These are phyloP conservation scores for Polypterus senegalus DNA, from an alignment of 2,113 vertebrate species.

Conservation along the genomic window DNA sequence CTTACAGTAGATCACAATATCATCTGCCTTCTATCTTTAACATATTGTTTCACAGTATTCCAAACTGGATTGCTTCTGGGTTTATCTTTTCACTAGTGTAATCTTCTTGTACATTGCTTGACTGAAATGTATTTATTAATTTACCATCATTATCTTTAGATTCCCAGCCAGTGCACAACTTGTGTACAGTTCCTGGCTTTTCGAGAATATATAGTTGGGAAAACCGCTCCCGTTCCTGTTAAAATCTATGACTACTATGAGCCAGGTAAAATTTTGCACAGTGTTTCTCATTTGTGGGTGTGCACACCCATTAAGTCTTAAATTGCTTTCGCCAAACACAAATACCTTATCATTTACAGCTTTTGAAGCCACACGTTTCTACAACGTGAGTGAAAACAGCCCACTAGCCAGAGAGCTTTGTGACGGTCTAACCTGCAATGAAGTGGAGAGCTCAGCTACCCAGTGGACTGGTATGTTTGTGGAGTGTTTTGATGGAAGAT, in stretches of 20 bases:
- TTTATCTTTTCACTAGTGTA: too few species aligned
- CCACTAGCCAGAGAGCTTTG: constrained; percentile 75
- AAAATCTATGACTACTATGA: constrained; percentile 89
- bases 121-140: too few species aligned
- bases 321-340: too few species aligned
- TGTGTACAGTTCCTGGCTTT: constrained; percentile 74
- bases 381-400: constrained; percentile 79
- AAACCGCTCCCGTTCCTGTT: constrained; percentile 79
- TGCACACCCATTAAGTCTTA: constrained; percentile 11
- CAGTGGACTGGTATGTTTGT: constrained; percentile 66
- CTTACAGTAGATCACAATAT: too few species aligned
- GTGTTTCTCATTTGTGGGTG: constrained; percentile 10
- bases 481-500: neutral
- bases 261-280: constrained; percentile 55
- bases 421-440: constrained; percentile 75
- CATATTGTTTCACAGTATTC: too few species aligned
- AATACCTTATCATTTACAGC: constrained; percentile 37
- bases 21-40: too few species aligned
- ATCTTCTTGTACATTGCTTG: too few species aligned
- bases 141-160: constrained; percentile 38
- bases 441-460: constrained; percentile 74
- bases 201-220: constrained; percentile 80
- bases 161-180: constrained; percentile 82
- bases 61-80: too few species aligned
- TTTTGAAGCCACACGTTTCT: constrained; percentile 83